A percentile compares a stretch with the other conserved stretches of the same genome.
phyloP scores from a whole-genome alignment of 2,797 vertebrate species.

The Pseudochirops cupreus region DNA sequence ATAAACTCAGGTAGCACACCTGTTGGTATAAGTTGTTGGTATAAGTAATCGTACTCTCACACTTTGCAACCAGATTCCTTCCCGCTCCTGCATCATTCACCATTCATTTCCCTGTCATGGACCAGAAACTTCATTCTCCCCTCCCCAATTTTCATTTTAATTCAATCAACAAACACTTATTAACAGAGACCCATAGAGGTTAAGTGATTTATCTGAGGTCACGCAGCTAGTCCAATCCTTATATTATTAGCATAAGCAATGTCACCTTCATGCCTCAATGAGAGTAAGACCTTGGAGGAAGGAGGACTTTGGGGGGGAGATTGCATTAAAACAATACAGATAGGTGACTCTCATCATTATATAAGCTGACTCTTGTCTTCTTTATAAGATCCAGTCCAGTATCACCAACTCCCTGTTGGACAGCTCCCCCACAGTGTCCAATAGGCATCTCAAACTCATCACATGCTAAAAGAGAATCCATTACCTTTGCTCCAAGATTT shows the following conservation, averaged over 20 bases:
- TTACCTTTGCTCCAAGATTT: neutral
- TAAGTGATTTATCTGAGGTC: neutral
- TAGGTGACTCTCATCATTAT: neutral
- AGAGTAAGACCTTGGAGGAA: neutral
- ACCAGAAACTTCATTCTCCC: slow-evolving; percentile 71
- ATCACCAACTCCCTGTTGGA: neutral
- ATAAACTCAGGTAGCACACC: slow-evolving; percentile 76
- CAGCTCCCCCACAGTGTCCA: neutral
- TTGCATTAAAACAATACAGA: neutral
- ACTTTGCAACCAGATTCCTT: slow-evolving; percentile 76
- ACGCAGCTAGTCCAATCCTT: neutral
- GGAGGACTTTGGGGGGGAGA: neutral
- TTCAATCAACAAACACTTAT: neutral
- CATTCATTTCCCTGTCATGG: slow-evolving; percentile 64
- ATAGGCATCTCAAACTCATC: neutral
- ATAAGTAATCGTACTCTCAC: slow-evolving; percentile 82
- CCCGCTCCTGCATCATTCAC: slow-evolving; percentile 80
- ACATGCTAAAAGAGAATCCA: neutral
- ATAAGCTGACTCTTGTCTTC: neutral
- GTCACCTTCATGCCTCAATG: neutral
- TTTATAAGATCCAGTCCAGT: neutral
- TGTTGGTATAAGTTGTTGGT: slow-evolving; percentile 71
- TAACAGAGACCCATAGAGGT: neutral
- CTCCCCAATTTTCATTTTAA: neutral
- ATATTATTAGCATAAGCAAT: neutral